Conservation (phyloP, 2,113 vertebrate genomes). For the Menidia beryllina region DNA sequence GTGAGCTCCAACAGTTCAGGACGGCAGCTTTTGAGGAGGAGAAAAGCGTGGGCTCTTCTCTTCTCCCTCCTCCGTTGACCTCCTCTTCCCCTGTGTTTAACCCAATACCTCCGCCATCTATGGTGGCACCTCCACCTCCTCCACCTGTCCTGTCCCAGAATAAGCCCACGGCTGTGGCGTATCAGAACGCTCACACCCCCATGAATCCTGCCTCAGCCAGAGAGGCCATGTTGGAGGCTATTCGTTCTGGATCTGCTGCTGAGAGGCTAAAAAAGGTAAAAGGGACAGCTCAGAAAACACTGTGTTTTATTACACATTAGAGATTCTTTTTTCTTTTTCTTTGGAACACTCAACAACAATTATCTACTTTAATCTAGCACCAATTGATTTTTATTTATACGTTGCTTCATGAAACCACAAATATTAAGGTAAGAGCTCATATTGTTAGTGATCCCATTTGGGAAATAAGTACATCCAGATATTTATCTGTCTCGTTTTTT, state of each 20-base stretch:
- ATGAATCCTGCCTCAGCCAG: constrained; percentile 76
- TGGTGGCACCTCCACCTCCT: constrained; percentile 48
- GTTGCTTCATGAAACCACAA: constrained; percentile 4
- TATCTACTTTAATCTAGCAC: not conserved
- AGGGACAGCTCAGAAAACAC: not conserved
- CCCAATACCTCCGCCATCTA: constrained; percentile 49
- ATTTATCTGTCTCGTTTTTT: not conserved
- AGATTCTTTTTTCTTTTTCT: no score
- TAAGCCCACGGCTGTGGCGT: constrained; percentile 36
- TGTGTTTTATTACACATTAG: not conserved
- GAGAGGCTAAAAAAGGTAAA: constrained; percentile 90
- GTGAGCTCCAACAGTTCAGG: constrained; percentile 82
- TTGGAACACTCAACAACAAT: not conserved
- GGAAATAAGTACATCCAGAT: not conserved
- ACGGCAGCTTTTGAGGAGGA: constrained; percentile 38
- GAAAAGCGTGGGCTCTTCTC: constrained; percentile 32
- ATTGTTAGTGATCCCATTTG: not conserved
- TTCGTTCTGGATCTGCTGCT: constrained; percentile 91
- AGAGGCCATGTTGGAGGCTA: constrained; percentile 91
- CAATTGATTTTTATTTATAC: not conserved
- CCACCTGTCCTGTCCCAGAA: constrained; percentile 48
- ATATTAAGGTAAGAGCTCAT: not conserved
- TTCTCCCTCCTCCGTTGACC: constrained; percentile 33
- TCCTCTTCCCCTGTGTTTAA: constrained; percentile 42
- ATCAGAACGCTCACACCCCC: constrained; percentile 26